Evolutionary conservation across 2,888 invertebrate genomes (phyloP), one percentile per base, ranked within the genome.

Genomic region (Helleia helle): DNA sequence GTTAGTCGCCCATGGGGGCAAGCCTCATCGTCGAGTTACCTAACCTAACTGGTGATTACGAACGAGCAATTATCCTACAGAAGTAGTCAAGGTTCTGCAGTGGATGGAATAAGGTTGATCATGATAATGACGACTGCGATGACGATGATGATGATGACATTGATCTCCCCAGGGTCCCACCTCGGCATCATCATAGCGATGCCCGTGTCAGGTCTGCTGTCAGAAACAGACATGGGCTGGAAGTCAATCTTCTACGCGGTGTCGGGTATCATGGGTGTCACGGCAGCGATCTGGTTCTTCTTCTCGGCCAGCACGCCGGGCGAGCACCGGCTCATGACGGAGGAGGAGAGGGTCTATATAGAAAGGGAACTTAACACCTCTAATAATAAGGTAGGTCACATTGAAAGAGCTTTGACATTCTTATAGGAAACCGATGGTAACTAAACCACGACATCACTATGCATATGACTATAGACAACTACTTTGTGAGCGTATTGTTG

Each of bases 161-260:
- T 14, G n/a, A n/a, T n/a, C 38, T 30, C 68, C 52, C 31, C 86
- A 63, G 92, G 92, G 0, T 74, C 87, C 2, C 89, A 89, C 61
- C 71, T 92, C 4, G 93, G 93, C 0, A 90, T 90, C 0, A 89
- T 92, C 1, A 65, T 92, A 12, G 87, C 89, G 0, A 79, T 92
- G 76, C 88, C 90, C 0, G 64, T 89, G 26, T 89, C 91, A 1
- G 93, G 93, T 0, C 38, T 84, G 0, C 67, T 93, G 2, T 88
- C 90, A 0, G 87, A 72, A 1, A 77, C 80, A 0, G 56, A 48
- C 1, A 56, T 84, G 26, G 92, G 91, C 1, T 92, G 92, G 92
- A 89, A 89, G 25, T 84, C 88, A 42, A 88, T 91, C 13, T 92
- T 92, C 62, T 92, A 92, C 56, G 58, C 83, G 0, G 87, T 89